A percentile compares a stretch with the other conserved stretches of the same genome.
Evolutionary conservation across 2,797 vertebrate genomes (phyloP).

Genomic region (Anas bahamensis): DNA sequence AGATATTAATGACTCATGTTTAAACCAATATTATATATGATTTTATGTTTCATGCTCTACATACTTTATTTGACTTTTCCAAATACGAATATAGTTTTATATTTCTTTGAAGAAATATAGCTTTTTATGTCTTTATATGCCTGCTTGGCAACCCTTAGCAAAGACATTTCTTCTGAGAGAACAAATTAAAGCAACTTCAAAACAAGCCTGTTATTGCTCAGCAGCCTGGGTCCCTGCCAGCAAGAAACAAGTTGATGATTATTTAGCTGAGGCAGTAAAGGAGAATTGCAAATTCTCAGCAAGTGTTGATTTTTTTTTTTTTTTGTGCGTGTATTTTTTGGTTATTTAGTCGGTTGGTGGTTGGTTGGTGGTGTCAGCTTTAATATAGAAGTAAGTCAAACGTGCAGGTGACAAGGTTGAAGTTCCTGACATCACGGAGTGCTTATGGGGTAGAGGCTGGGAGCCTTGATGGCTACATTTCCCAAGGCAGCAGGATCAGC

Average conservation of each 20-base stretch:
- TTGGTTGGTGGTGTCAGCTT: background rate
- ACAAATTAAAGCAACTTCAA: conserved; percentile 39
- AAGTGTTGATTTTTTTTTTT: background rate
- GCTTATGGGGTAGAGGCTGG: background rate
- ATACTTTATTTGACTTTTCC: background rate
- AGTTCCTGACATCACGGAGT: background rate
- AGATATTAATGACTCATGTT: background rate
- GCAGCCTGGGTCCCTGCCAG: conserved; percentile 9
- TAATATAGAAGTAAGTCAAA: background rate
- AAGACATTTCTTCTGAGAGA: conserved; percentile 14
- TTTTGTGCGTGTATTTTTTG: no score
- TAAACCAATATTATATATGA: background rate
- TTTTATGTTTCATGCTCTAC: background rate
- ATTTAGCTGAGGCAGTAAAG: background rate
- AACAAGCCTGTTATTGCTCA: conserved; percentile 34
- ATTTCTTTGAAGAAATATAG: background rate
- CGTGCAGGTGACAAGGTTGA: background rate
- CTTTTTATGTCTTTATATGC: background rate
- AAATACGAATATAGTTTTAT: background rate
- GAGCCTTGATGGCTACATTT: background rate
- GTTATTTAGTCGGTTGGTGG: rapidly evolving
- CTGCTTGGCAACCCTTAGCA: conserved; percentile 13
- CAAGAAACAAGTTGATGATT: conserved; percentile 1
- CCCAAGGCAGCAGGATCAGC: background rate
- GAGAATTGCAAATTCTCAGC: background rate